Percentiles rank a stretch among this genome's conserved stretches.
These are phyloP conservation scores for Sturmia bella DNA, from an alignment of 2,888 invertebrate genomes.

Conservation along the genomic window DNA sequence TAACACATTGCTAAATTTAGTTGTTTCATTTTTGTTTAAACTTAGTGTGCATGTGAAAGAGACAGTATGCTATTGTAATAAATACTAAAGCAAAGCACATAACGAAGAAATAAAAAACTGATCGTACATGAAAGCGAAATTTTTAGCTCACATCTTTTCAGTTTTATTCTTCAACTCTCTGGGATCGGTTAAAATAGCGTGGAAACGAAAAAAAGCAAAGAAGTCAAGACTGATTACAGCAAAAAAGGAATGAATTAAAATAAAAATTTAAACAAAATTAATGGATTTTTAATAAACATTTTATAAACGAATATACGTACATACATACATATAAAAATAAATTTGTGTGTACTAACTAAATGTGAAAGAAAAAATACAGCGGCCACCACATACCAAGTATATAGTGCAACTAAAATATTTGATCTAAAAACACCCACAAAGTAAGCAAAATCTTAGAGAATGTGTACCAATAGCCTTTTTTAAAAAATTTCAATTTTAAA, in stretches of 20 bases:
- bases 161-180: conserved; percentile 78
- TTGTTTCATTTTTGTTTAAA: conserved; percentile 6
- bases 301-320: conserved; percentile 12
- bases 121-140: conserved; percentile 68
- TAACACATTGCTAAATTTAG: conserved; percentile 40
- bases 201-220: conserved; percentile 29
- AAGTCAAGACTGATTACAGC: conserved; percentile 35
- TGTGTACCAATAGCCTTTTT: conserved; percentile 10
- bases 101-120: conserved; percentile 48
- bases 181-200: conserved; percentile 74
- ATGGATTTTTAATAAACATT: conserved; percentile 40
- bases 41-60: not conserved
- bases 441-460: conserved; percentile 29
- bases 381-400: conserved; percentile 20
- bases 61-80: conserved; percentile 9
- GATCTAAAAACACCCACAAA: conserved; percentile 38
- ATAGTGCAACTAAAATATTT: conserved; percentile 27
- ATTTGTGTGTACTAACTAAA: conserved; percentile 16
- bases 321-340: conserved; percentile 19
- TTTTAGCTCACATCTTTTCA: conserved; percentile 71
- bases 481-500: conserved; percentile 2
- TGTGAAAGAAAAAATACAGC: conserved; percentile 19
- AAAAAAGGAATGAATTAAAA: conserved; percentile 44
- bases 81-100: conserved; percentile 45
- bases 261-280: conserved; percentile 38